Conservation (phyloP, 2,797 vertebrate genomes). For the Anas georgica region DNA sequence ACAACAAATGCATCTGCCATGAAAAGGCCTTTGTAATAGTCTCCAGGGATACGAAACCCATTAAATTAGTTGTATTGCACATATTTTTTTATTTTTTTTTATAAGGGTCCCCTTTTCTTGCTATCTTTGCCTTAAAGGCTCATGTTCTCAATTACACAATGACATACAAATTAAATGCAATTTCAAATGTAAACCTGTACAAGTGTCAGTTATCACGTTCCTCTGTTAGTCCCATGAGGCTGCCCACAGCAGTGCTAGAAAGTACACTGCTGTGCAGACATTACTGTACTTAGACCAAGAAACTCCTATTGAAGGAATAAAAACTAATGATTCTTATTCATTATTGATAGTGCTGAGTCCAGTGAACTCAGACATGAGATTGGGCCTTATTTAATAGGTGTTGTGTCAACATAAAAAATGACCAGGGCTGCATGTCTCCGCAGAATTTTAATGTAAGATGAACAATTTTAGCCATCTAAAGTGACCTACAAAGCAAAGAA, state of each 20-base stretch:
- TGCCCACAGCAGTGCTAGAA: slow-evolving; percentile 73
- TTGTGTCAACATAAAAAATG: neutral
- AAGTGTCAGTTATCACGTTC: slow-evolving; percentile 74
- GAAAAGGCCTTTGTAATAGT: slow-evolving; percentile 53
- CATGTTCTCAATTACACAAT: slow-evolving; percentile 78
- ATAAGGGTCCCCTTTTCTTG: slow-evolving; percentile 70
- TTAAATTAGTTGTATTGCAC: slow-evolving; percentile 74
- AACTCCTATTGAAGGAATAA: slow-evolving; percentile 70
- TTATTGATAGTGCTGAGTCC: neutral
- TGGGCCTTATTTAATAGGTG: neutral
- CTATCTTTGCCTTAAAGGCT: slow-evolving; percentile 77
- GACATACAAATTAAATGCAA: slow-evolving; percentile 80
- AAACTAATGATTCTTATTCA: slow-evolving; percentile 52
- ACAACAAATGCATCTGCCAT: slow-evolving; percentile 2
- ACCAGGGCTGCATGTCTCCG: neutral
- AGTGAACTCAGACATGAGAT: neutral
- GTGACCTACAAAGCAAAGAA: neutral
- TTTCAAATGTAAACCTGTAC: slow-evolving; percentile 77
- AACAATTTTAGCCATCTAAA: neutral
- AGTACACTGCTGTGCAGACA: slow-evolving; percentile 44
- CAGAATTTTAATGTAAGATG: neutral
- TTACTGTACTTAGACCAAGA: slow-evolving; percentile 65
- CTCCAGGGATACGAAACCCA: slow-evolving; percentile 62
- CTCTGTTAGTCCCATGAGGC: slow-evolving; percentile 67
- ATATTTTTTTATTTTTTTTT: slow-evolving; percentile 60